phyloP scores from a whole-genome alignment of 2,888 invertebrate genomes.

The Trilocha varians region DNA sequence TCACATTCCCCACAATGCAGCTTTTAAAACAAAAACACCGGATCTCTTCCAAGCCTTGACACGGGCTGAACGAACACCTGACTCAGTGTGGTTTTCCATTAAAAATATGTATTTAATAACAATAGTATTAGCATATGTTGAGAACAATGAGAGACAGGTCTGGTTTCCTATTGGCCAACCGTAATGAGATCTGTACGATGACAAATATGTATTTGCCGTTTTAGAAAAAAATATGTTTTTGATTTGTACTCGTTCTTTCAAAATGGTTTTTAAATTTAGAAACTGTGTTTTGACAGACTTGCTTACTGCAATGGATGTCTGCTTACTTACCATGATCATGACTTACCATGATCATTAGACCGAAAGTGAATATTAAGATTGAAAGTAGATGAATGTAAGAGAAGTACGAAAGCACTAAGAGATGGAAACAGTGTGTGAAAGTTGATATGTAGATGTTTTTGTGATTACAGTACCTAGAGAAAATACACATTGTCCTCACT shows the following conservation, averaged over 20 bases:
- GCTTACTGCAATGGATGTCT: too few relatives aligned
- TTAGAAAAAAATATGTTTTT: background rate
- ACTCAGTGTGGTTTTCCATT: constrained; percentile 37
- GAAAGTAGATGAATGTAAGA: too few relatives aligned
- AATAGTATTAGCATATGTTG: constrained; percentile 49
- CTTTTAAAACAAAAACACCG: constrained; percentile 5
- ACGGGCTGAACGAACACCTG: constrained; percentile 17
- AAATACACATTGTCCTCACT: too few relatives aligned
- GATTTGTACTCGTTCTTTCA: background rate
- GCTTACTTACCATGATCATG: too few relatives aligned
- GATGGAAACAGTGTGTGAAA: too few relatives aligned
- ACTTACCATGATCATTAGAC: too few relatives aligned
- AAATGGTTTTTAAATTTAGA: too few relatives aligned
- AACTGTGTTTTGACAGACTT: too few relatives aligned
- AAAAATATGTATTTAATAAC: constrained; percentile 34
- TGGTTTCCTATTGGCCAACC: constrained; percentile 48
- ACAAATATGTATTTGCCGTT: constrained; percentile 13
- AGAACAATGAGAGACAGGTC: constrained; percentile 29
- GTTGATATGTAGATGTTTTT: too few relatives aligned
- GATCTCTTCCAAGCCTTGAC: constrained; percentile 16
- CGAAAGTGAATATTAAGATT: too few relatives aligned
- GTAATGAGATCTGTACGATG: constrained; percentile 37
- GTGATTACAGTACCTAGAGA: too few relatives aligned
- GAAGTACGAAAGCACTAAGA: too few relatives aligned
- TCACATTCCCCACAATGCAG: background rate